Base-by-base conservation (phyloP, 2,797 vertebrate genomes). In the Leptodactylus fallax region DNA sequence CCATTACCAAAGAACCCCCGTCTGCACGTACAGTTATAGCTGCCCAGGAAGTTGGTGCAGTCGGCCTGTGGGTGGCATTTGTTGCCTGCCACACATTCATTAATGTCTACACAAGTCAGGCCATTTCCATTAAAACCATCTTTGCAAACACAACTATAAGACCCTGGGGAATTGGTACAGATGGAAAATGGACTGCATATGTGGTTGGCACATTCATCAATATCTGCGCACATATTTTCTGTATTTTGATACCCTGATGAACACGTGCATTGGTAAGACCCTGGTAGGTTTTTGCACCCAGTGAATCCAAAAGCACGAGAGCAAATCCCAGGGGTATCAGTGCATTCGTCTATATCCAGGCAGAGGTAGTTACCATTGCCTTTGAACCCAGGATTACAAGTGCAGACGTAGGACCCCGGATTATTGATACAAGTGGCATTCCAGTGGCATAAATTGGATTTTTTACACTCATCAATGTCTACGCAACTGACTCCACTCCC, bases 291-390 rank as follows among this genome's bases (percentile, higher is more conserved):
- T 81, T 84, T 92, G 86, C 96, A 97, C n/a, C 96, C 94, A 90
- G 72, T 95, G 79, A 95, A 95, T 23, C 96, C 96, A 4, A 90
- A 89, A 2, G 92, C 92, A 0, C 93, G 90, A 0, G 92, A 90
- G 58, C 96, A 97, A 67, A 96, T 89, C 0, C 86, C 90, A 8
- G 95, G 93, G 49, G 58, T 93, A 91, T 96, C 95, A 8, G 95
- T 93, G 77, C 96, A 97, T 90, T 97, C 96, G 58, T 97, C 95
- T 11, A 96, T 85, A 82, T 97, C 96, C 49, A 96, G 91, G 84
- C 96, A 97, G 7, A 97, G 92, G 91, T 97, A 97, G 91, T 95
- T 96, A 23, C 96, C 96, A 13, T 96, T 97, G 71, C 96, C 96
- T 89, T 96, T 97, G 77, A 93, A 97, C 60, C 96, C 96, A 6